Evolutionary conservation across 2,113 vertebrate species (phyloP).

Genomic region (Romanogobio albipinnatus): DNA sequence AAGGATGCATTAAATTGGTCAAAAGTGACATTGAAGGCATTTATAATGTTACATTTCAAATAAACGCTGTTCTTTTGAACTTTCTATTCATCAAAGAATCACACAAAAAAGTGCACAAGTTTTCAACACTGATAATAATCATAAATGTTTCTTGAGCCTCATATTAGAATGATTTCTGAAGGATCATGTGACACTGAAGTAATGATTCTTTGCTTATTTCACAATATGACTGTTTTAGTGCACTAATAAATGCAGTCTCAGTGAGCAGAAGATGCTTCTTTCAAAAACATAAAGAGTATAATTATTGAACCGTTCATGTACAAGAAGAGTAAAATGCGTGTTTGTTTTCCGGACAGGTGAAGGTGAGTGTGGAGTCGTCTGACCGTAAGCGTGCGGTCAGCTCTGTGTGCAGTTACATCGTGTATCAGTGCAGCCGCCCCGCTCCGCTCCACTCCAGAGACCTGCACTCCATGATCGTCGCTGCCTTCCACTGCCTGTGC

Average conservation of each 20-base stretch:
- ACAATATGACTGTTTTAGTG: neutral
- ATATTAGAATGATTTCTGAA: no score
- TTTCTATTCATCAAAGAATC: neutral
- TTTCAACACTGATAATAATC: neutral
- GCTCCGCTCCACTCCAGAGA: constrained; percentile 91
- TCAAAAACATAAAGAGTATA: neutral
- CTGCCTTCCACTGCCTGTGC: constrained; percentile 92
- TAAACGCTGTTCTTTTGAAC: no score
- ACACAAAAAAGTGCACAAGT: neutral
- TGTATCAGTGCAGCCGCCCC: constrained; percentile 91
- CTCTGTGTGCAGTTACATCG: constrained; percentile 88
- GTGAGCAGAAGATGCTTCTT: neutral
- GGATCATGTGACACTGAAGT: neutral
- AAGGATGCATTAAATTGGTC: neutral
- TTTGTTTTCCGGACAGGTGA: constrained; percentile 73
- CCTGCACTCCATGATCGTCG: constrained; percentile 95
- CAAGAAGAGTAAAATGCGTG: no score
- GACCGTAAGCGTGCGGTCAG: constrained; percentile 83
- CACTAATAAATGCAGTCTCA: neutral
- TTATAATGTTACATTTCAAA: neutral
- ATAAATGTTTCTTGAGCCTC: no score
- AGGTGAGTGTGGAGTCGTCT: constrained; percentile 78
- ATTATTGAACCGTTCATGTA: neutral
- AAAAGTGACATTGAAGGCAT: neutral
- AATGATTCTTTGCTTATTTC: neutral